These are phyloP conservation scores for Gambusia affinis DNA, from an alignment of 2,113 vertebrate genomes.

Conservation along the genomic window DNA sequence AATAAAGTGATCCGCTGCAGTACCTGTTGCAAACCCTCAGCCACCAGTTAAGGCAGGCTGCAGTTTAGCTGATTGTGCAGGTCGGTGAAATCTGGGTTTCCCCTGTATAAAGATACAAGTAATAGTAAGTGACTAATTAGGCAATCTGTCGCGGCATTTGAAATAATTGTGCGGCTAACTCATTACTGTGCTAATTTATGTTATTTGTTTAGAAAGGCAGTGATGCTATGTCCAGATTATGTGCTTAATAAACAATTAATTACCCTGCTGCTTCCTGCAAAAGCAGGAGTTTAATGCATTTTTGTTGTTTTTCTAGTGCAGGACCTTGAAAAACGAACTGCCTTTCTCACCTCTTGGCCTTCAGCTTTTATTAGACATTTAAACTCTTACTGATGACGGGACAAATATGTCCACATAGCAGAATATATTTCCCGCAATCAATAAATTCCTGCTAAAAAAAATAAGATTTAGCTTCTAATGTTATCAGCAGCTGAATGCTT, in stretches of 20 bases:
- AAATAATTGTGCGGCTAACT: slow-evolving; percentile 21
- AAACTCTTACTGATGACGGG: neutral
- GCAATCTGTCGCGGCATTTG: slow-evolving; percentile 28
- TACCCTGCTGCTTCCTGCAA: slow-evolving; percentile 23
- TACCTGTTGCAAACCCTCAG: neutral
- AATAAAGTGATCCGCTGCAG: neutral
- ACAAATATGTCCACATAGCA: neutral
- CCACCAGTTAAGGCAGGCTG: neutral
- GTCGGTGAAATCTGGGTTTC: neutral
- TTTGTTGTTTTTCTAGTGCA: slow-evolving; percentile 7
- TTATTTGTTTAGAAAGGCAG: slow-evolving; percentile 32
- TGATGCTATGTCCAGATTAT: slow-evolving; percentile 31
- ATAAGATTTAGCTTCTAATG: neutral
- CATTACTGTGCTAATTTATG: slow-evolving; percentile 24
- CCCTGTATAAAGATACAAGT: neutral
- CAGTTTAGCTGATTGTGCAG: slow-evolving; percentile 1
- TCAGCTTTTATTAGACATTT: neutral
- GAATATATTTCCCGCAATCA: too few species aligned
- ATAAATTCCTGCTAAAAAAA: neutral
- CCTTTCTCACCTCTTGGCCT: neutral
- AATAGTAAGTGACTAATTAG: slow-evolving; percentile 15
- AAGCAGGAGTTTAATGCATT: slow-evolving; percentile 6
- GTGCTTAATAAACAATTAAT: slow-evolving; percentile 49
- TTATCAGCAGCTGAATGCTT: neutral
- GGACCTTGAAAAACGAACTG: neutral